Percentiles rank a stretch among this genome's conserved stretches.
Conservation (phyloP, 2,888 invertebrate genomes). For the Scaeva pyrastri region DNA sequence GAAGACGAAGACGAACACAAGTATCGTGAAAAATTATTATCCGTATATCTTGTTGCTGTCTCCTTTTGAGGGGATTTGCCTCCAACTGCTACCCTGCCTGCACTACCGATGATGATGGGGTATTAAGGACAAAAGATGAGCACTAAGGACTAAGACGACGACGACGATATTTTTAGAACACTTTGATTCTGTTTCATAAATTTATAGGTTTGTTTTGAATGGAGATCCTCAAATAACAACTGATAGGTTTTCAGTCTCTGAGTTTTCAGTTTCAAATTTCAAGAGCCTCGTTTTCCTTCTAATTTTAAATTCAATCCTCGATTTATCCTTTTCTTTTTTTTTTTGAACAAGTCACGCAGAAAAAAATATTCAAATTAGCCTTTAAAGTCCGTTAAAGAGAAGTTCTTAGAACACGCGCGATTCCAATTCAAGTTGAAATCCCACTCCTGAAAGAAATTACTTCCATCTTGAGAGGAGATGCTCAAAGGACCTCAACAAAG, state of each 20-base stretch:
- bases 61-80: conserved; percentile 20
- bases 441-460: conserved; percentile 41
- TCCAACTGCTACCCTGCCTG: neutral
- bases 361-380: conserved; percentile 7
- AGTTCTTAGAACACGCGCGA: conserved; percentile 4
- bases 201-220: conserved; percentile 11
- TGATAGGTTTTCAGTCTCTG: neutral
- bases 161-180: conserved; percentile 26
- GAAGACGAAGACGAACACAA: conserved; percentile 23
- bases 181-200: conserved; percentile 21
- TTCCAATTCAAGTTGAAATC: conserved; percentile 14
- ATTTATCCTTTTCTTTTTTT: conserved; percentile 14
- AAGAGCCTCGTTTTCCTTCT: neutral
- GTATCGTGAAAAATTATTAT: conserved; percentile 59
- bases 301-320: conserved; percentile 4
- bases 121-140: too few species aligned
- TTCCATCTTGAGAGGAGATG: conserved; percentile 20
- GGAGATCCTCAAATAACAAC: neutral
- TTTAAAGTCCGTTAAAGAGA: conserved; percentile 17
- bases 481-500: conserved; percentile 12
- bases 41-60: conserved; percentile 57
- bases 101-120: neutral
- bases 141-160: neutral
- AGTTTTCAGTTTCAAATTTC: too few species aligned
- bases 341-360: neutral